Evolutionary conservation across 2,797 vertebrate species (phyloP).

Genomic region (Sebastes kiyomatsui): DNA sequence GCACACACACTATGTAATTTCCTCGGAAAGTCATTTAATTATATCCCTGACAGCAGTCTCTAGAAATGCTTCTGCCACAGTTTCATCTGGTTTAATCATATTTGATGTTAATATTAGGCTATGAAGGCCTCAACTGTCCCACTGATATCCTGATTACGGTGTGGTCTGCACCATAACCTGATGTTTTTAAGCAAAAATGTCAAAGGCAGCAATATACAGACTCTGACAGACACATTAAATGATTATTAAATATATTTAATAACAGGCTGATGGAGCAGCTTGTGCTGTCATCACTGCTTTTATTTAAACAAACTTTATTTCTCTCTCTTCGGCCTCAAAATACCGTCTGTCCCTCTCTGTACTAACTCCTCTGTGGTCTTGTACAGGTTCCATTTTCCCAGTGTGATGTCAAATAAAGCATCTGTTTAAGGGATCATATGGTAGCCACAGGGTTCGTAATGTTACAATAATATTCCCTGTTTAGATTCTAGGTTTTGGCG

Average conservation of each 20-base stretch:
- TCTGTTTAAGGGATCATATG: constrained; percentile 25
- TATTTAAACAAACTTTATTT: neutral
- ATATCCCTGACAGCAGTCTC: neutral
- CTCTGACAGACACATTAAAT: neutral
- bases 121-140: neutral
- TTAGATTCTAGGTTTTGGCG: constrained; percentile 25
- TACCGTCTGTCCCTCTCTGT: neutral
- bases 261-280: neutral
- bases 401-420: constrained; percentile 27
- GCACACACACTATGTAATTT: neutral
- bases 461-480: constrained; percentile 24
- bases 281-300: neutral
- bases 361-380: neutral
- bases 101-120: neutral
- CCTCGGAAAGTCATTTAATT: neutral
- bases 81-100: neutral
- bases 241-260: neutral
- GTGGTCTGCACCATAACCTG: neutral
- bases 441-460: constrained; percentile 12
- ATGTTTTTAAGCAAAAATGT: neutral
- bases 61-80: neutral
- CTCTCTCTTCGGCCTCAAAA: neutral
- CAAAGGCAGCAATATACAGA: neutral
- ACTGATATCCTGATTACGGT: neutral
- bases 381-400: neutral